Evolutionary conservation across 2,797 vertebrate genomes (phyloP).

Genomic region (Acomys russatus): DNA sequence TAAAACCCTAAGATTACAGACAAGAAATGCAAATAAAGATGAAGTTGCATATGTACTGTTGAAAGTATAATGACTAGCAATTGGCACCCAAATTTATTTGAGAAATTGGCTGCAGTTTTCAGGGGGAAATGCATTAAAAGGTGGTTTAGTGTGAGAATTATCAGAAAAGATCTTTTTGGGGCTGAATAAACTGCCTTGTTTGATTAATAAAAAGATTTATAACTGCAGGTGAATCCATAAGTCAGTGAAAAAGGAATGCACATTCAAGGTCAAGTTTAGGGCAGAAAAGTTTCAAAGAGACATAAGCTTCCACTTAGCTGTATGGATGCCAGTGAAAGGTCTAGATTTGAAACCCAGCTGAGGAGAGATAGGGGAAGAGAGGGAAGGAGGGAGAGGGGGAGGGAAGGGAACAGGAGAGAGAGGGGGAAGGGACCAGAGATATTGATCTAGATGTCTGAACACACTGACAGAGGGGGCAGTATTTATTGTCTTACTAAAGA

Average conservation of each 20-base stretch:
- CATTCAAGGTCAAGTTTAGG: constrained; percentile 9
- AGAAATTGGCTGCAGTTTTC: neutral
- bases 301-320: neutral
- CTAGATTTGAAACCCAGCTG: neutral
- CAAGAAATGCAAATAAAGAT: neutral
- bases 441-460: neutral
- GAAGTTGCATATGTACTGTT: neutral
- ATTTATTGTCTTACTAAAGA: neutral
- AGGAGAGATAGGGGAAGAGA: neutral
- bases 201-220: neutral
- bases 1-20: neutral
- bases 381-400: neutral
- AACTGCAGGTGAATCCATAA: neutral
- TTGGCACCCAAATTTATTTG: neutral
- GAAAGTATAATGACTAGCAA: neutral
- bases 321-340: neutral
- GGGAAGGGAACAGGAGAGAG: too few relatives aligned
- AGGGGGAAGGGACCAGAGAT: neutral
- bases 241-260: neutral
- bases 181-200: neutral
- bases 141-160: neutral
- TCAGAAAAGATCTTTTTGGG: neutral
- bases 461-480: neutral
- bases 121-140: neutral
- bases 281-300: neutral